Conservation (phyloP, 2,888 invertebrate genomes). For the Tholera decimalis region DNA sequence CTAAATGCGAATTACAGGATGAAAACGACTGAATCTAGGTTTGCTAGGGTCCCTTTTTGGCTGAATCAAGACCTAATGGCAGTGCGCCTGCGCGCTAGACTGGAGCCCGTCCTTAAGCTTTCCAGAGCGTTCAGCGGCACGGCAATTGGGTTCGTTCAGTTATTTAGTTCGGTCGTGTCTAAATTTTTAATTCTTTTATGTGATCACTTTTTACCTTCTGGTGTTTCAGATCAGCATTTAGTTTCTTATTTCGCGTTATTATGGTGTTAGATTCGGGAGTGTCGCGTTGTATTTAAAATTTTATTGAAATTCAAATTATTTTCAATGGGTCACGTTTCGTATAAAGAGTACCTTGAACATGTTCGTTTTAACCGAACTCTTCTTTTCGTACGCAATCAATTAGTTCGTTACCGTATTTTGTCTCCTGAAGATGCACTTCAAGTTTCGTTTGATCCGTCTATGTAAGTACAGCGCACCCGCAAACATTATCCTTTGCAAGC, state of each 20-base stretch:
- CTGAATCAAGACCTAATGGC: conserved; percentile 10
- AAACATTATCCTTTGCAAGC: not conserved
- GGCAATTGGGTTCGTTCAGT: conserved; percentile 41
- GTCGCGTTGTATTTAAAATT: not conserved
- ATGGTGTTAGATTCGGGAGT: not conserved
- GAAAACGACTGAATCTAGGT: conserved; percentile 33
- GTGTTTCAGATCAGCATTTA: conserved; percentile 3
- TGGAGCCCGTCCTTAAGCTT: not conserved
- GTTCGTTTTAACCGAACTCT: conserved; percentile 7
- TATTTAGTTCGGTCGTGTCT: conserved; percentile 35
- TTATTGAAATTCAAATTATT: not conserved
- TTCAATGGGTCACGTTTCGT: conserved; percentile 23
- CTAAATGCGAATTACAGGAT: conserved; percentile 11
- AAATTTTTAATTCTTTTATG: not conserved
- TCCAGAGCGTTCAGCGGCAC: not conserved
- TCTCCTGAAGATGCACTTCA: conserved; percentile 22
- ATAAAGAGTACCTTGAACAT: conserved; percentile 8
- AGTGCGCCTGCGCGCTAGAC: conserved; percentile 27
- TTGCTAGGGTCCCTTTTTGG: conserved; percentile 38
- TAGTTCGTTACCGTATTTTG: conserved; percentile 15
- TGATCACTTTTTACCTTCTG: not conserved
- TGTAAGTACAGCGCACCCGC: conserved; percentile 33
- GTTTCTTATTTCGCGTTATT: conserved; percentile 16
- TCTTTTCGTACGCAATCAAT: conserved; percentile 7
- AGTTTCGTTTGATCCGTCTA: not conserved